Evolutionary conservation across 1,140 invertebrate species (phyloP), one percentile per base, ranked within the genome.

Genomic region (Cyclina sinensis): DNA sequence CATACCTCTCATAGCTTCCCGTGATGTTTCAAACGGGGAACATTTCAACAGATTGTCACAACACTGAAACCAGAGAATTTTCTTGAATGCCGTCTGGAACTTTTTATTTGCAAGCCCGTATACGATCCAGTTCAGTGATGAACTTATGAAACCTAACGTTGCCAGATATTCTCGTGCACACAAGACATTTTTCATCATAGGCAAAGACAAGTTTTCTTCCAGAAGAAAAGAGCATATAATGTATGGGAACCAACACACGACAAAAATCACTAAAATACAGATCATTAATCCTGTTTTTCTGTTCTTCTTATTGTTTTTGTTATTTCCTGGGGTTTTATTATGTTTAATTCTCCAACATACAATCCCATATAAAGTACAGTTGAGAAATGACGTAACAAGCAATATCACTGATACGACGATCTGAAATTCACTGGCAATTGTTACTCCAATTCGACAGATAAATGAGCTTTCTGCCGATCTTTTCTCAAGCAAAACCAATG

Each of bases 31-130:
- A 7, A 16, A 65, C n/a, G 59, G 7, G 2, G 27, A 3, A 11
- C 4, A 27, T 30, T 27, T 65, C 59, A 16, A 35, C 5, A 30
- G 14, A 4, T 7, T 11, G 5, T 9, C 11, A 30, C 59, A 65
- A 35, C 59, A 24, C 11, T 73, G 65, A 32, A 68, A 65, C 9
- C 35, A 48, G 16, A 84, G 62, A 7, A 84, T n/a, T 24, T 30
- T 73, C 27, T 73, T 68, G 59, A 84, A 84, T 54, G 39, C 81
- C 12, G 27, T 68, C 54, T 59, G 57, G 30, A 84, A 84, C 21
- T 73, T 68, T n/a, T 73, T 84, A 24, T 84, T 84, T 48, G 57
- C 81, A 32, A 84, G 46, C 9, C 81, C 81, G 37, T 68, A 84
- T 30, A 84, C 39, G 18, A 84, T 73, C 81, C 81, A 84, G 43